Evolutionary conservation across 2,113 vertebrate species (phyloP).

Genomic region (Poeciliopsis prolifica): DNA sequence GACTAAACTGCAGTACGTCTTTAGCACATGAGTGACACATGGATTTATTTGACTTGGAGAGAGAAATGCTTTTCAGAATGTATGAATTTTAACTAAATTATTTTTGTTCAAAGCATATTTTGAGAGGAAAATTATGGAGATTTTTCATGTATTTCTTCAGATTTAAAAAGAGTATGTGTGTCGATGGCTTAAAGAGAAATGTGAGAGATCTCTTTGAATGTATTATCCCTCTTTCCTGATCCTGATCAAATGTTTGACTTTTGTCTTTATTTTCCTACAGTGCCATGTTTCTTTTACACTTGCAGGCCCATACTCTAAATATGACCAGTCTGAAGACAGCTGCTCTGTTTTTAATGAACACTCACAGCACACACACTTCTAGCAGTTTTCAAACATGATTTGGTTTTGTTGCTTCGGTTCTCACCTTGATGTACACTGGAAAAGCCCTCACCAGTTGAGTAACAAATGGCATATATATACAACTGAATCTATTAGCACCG

Average conservation of each 20-base stretch:
- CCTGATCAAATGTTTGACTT: constrained; percentile 50
- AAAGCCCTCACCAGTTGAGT: constrained; percentile 47
- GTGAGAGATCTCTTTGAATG: constrained; percentile 71
- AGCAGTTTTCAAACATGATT: constrained; percentile 12
- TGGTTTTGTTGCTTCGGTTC: constrained; percentile 35
- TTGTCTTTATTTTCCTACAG: constrained; percentile 49
- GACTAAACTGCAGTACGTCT: constrained; percentile 71
- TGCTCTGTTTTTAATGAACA: constrained; percentile 52
- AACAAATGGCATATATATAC: constrained; percentile 36
- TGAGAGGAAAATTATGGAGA: constrained; percentile 73
- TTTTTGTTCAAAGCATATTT: constrained; percentile 77
- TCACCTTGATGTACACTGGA: constrained; percentile 73
- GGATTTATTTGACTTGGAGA: constrained; percentile 69
- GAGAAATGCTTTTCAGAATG: constrained; percentile 73
- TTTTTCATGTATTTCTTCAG: constrained; percentile 77
- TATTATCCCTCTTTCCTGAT: constrained; percentile 61
- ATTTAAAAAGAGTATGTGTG: constrained; percentile 58
- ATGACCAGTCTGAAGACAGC: constrained; percentile 25
- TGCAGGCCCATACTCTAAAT: constrained; percentile 32
- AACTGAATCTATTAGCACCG: constrained; percentile 40
- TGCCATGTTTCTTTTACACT: constrained; percentile 41
- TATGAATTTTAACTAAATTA: constrained; percentile 86
- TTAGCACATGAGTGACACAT: constrained; percentile 75
- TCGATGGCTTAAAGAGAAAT: constrained; percentile 57
- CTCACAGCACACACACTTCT: constrained; percentile 29